Base-by-base conservation (phyloP, 1,140 invertebrate species). In the Aphelinus certus region DNA sequence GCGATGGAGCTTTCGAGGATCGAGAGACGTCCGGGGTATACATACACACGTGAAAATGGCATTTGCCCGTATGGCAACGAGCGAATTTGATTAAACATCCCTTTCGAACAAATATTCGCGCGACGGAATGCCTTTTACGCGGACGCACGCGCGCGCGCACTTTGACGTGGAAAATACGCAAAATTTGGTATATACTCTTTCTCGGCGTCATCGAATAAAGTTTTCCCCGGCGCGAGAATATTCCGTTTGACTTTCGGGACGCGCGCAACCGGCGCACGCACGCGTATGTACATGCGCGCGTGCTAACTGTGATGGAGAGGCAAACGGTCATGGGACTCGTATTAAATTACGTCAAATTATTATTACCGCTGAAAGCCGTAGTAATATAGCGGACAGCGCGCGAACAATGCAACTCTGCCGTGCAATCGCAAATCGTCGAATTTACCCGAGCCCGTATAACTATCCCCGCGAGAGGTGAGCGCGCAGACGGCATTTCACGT, bases 331-430 rank as follows among this genome's bases (percentile, higher is more conserved):
- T 43, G 10, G 3, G 2, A 47, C 10, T 51, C 7, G 58, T 61
- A 70, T 70, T 70, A 53, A 70, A 70, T 70, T 70, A 70, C 48
- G 51, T 48, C 10, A 70, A 47, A 61, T 70, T 61, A 70, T 69
- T 51, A 70, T 70, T 70, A 53, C 1, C n/a, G 26, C 47, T 61
- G 47, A 51, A 60, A 70, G 47, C 47, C 56, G 6, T 6, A 2
- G 46, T 70, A 70, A 61, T 61, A 70, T 53, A 53, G 51, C 42
- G 68, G 58, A 60, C 58, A 26, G 47, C 47, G 7, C 47, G 10
- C 1, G 55, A 61, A 70, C 68, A 70, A 70, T 70, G 57, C 65
- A 26, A 26, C 51, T 45, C 65, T 43, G 3, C 45, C 5, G 47
- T 7, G 42, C 42, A 55, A 71, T 71, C 69, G 60, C 69, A 71